Base-by-base conservation (phyloP, 1,140 invertebrate species). In the Drosophila fuyamai region DNA sequence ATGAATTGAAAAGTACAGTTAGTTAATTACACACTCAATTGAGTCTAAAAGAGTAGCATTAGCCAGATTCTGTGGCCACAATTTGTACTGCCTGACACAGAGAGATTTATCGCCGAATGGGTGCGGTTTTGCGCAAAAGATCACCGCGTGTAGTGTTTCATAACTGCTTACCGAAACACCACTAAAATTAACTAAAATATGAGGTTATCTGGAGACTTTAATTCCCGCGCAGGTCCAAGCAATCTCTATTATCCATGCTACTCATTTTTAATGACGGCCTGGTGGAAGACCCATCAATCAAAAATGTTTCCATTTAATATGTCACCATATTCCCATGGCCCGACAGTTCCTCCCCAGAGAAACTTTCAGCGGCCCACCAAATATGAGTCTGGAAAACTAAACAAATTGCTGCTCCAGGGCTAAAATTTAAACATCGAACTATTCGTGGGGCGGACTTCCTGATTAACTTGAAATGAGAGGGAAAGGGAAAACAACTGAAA, bases 1-100 rank as follows among this genome's bases (percentile, higher is more conserved):
- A 82, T 88, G 86, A 88, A 86, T 86, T 88, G 82, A 86, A 88
- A 86, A 88, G 79, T 88, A 86, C 82, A 86, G 82, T 86, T 86
- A 86, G 83, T 86, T 86, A 86, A 86, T 88, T 86, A 86, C 83
- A 88, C 83, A 65, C 84, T 88, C 83, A 76, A 85, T 86, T 86
- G 71, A 61, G 70, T 72, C 66, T 65, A 82, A 88, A 82, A 86
- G 70, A 76, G 83, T 60, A 75, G 70, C 79, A 85, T 85, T 85
- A 75, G 76, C 65, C 73, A 46, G 44, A 29, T 41, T 18, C 12
- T 7, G n/a, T 8, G 14, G 9, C 40, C 53, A 29, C 53, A 46
- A 62, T 73, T 86, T 81, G 59, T 60, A 76, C 74, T 66, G 79
- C 68, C 54, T 85, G 70, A 75, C 75, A 59, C 58, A 61, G 35